Evolutionary conservation across 2,888 invertebrate genomes (phyloP).

Genomic region (Gastrophysa polygoni): DNA sequence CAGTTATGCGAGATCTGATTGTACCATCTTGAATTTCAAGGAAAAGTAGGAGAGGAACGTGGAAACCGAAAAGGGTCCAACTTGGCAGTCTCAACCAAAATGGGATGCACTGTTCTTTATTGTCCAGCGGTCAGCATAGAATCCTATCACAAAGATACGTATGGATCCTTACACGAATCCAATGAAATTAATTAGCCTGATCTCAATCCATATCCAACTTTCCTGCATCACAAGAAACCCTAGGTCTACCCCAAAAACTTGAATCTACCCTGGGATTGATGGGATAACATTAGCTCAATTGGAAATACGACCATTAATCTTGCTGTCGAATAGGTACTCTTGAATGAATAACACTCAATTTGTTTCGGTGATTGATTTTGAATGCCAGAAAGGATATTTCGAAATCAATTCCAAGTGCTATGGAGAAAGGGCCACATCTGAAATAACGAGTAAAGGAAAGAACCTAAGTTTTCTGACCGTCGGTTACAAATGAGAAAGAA

Average conservation of each 20-base stretch:
- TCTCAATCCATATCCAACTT: background rate
- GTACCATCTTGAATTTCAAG: too few species aligned
- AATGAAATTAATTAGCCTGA: background rate
- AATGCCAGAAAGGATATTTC: background rate
- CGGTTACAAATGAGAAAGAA: too few species aligned
- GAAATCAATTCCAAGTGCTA: background rate
- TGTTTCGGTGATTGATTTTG: background rate
- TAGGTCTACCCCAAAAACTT: background rate
- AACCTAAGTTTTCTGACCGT: too few species aligned
- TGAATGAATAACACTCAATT: background rate
- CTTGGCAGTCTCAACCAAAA: too few species aligned
- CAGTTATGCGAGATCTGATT: too few species aligned
- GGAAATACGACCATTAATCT: background rate
- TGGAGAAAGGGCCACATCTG: too few species aligned
- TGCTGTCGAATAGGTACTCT: background rate
- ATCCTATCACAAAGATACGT: too few species aligned
- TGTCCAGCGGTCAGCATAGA: too few species aligned
- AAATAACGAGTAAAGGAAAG: too few species aligned
- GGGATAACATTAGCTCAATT: background rate
- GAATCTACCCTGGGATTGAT: background rate
- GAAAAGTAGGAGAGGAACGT: too few species aligned
- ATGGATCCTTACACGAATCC: background rate
- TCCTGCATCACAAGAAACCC: background rate
- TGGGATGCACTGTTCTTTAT: too few species aligned
- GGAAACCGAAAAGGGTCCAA: too few species aligned